These are phyloP conservation scores for Caenorhabditis drosophilae DNA, from an alignment of 2,888 invertebrate species.

Conservation along the genomic window DNA sequence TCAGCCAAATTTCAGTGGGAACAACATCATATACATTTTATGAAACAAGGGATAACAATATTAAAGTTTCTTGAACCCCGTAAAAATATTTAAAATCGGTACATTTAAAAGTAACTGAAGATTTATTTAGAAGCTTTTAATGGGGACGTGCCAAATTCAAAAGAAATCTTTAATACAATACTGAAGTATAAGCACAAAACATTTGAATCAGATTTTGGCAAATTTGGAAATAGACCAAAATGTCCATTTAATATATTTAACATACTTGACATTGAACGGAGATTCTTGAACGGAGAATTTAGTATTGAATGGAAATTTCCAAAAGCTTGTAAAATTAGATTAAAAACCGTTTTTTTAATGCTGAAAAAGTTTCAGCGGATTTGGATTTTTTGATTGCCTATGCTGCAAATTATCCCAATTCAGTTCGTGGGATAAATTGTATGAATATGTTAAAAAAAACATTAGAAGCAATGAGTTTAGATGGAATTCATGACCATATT, in stretches of 20 bases:
- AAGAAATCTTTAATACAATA: constrained; percentile 66
- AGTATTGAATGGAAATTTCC: constrained; percentile 89
- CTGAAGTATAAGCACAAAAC: constrained; percentile 73
- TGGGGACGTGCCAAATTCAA: background rate
- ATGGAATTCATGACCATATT: constrained; percentile 77
- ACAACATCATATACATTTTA: constrained; percentile 75
- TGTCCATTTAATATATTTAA: constrained; percentile 78
- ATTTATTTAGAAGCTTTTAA: constrained; percentile 7
- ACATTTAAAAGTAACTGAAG: background rate
- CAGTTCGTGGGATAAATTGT: constrained; percentile 70
- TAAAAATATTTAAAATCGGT: background rate
- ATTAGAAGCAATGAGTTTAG: constrained; percentile 78
- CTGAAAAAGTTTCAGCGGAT: constrained; percentile 74
- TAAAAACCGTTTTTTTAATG: constrained; percentile 4
- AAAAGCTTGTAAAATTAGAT: constrained; percentile 75
- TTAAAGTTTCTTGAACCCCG: constrained; percentile 21
- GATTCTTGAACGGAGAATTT: constrained; percentile 88
- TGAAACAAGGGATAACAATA: constrained; percentile 74
- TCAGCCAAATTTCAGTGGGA: constrained; percentile 76
- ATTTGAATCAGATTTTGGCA: constrained; percentile 77
- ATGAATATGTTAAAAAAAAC: constrained; percentile 79
- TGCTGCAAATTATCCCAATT: background rate
- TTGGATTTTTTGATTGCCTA: constrained; percentile 79
- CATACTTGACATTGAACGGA: too few relatives aligned
- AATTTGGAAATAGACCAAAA: constrained; percentile 86